Evolutionary conservation across 2,888 invertebrate species (phyloP), one percentile per base, ranked within the genome.

Genomic region (Melinaea marsaeus): DNA sequence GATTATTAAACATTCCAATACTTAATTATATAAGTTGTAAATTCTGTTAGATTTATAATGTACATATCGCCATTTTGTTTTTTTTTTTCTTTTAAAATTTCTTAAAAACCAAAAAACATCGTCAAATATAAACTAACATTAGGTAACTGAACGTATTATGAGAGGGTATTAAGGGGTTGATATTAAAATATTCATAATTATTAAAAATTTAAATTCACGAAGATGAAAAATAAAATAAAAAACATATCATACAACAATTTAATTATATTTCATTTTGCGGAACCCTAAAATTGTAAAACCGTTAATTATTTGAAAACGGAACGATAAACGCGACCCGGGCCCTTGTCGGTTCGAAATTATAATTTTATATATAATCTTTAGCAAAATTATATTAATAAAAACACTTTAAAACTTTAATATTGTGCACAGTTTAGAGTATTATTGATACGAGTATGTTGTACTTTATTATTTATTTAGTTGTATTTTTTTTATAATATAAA

Each of bases 261-360:
- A 11, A 6, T 51, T 51, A 51, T 22, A 51, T n/a, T 9, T 9
- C 2, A 32, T 51, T 51, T 6, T 32, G 22, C 48, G 13, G 22
- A 48, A 6, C 13, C 7, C 9, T 51, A 9, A 51, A 9, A 51
- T 4, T 32, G 5, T 5, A 51, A 51, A 51, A 51, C 11, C 3
- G 51, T 2, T 32, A 22, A 7, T 32, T 51, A 51, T 9, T 22
- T 22, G 22, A 22, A 22, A 22, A 51, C 4, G 51, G 32, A 32
- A 32, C 9, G 51, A 32, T 6, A 48, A 51, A 72, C 79, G 85
- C 84, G 84, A 84, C 82, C 83, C 81, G 77, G 79, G 80, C 80
- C 78, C 81, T 80, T 69, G 75, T 79, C 78, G 79, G 79, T 78
- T 77, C 51, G 32, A 32, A 51, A 51, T 32, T 32, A 32, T 51